Conservation (phyloP, 1,140 invertebrate species). For the Popillia japonica region DNA sequence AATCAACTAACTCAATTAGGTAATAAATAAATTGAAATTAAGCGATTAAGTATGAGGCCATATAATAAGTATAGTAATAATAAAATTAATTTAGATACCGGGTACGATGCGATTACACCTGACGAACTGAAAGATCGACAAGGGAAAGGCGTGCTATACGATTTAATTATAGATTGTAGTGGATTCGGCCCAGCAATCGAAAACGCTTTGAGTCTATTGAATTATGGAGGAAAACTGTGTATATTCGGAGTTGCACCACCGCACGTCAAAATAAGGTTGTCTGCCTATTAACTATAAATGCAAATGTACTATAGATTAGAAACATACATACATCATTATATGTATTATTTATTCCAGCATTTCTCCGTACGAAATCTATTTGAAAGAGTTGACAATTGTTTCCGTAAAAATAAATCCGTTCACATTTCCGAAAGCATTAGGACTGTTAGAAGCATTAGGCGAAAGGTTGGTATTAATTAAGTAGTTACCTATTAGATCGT, state of each 20-base stretch:
- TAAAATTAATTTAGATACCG: too few relatives aligned
- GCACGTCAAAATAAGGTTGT: constrained; percentile 59
- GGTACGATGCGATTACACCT: too few relatives aligned
- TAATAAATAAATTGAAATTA: background rate
- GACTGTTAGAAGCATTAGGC: constrained; percentile 69
- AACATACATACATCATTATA: background rate
- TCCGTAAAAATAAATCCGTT: constrained; percentile 75
- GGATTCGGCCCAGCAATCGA: constrained; percentile 68
- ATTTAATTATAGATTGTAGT: constrained; percentile 70
- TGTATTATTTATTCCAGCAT: constrained; percentile 63
- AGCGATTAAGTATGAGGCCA: too few relatives aligned
- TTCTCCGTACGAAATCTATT: constrained; percentile 68
- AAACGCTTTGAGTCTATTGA: constrained; percentile 61
- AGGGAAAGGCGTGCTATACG: too few relatives aligned
- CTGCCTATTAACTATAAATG: constrained; percentile 44
- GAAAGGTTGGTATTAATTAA: constrained; percentile 62
- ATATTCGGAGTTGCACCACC: constrained; percentile 68
- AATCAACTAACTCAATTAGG: constrained; percentile 65
- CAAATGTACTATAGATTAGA: too few relatives aligned
- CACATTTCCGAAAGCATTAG: constrained; percentile 69
- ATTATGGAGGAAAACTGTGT: constrained; percentile 64
- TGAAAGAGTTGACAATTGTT: constrained; percentile 70
- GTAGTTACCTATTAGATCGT: too few relatives aligned
- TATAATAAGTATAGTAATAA: too few relatives aligned
- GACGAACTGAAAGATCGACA: too few relatives aligned